A percentile compares a stretch with the other conserved stretches of the same genome.
These are phyloP conservation scores for Heptranchias perlo DNA, from an alignment of 2,113 vertebrate genomes.

Conservation along the genomic window DNA sequence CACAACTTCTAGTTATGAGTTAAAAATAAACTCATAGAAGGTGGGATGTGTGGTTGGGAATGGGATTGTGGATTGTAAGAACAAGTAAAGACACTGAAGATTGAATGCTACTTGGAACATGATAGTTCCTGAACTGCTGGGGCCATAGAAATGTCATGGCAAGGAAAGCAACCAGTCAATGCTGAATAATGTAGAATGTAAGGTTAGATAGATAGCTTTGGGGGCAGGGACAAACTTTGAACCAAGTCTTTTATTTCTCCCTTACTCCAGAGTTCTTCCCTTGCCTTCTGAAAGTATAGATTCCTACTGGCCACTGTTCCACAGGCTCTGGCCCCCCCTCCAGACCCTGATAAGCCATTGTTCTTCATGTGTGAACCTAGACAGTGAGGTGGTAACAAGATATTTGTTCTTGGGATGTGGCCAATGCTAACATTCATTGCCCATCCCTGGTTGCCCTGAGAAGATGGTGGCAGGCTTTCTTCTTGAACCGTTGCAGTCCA, in stretches of 20 bases:
- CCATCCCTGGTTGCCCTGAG: not conserved
- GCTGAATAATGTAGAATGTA: constrained; percentile 21
- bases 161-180: not conserved
- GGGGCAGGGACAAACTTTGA: not conserved
- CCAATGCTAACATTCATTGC: not conserved
- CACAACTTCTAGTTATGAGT: not conserved
- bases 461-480: not conserved
- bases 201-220: not conserved
- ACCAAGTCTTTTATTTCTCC: not conserved
- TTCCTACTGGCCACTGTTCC: not conserved
- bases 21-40: not conserved
- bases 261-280: not conserved
- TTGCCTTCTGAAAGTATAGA: too few relatives aligned
- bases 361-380: too few relatives aligned
- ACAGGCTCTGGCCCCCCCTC: not conserved
- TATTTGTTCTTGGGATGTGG: not conserved
- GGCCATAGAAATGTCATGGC: not conserved
- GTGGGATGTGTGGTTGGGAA: not conserved
- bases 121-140: not conserved
- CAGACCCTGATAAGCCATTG: not conserved
- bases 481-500: not conserved
- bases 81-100: not conserved
- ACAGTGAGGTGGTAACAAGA: not conserved
- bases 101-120: not conserved
- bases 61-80: not conserved